phyloP scores from a whole-genome alignment of 2,797 vertebrate species.

The Coregonus suidteri region DNA sequence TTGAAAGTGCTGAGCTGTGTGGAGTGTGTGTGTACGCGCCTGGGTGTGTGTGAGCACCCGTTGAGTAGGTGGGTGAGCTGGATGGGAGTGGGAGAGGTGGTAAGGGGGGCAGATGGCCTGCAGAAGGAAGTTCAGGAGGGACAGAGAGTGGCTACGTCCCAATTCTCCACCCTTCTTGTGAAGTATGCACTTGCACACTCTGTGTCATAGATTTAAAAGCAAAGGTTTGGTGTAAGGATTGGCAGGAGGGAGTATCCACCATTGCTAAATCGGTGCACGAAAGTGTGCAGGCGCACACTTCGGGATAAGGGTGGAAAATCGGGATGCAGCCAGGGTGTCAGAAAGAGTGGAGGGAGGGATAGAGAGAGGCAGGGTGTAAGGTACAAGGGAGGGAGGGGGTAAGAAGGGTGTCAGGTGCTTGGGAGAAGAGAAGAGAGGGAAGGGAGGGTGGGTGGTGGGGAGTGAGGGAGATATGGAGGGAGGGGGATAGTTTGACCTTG shows the following conservation, averaged over 20 bases:
- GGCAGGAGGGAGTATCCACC: background rate
- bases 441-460: background rate
- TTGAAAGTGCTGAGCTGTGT: conserved; percentile 60
- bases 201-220: background rate
- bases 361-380: conserved; percentile 45
- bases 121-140: conserved; percentile 85
- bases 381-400: conserved; percentile 29
- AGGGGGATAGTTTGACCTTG: background rate
- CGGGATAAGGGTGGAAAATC: background rate
- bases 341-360: conserved; percentile 36
- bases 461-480: background rate
- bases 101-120: conserved; percentile 86
- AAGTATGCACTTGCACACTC: background rate
- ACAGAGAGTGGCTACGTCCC: conserved; percentile 34
- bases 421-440: background rate
- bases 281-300: background rate
- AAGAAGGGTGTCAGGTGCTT: conserved; percentile 19
- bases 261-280: background rate
- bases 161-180: background rate
- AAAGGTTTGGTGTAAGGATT: conserved; percentile 37
- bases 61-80: conserved; percentile 84
- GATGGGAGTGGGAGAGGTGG: conserved; percentile 82
- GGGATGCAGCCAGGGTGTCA: background rate
- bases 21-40: background rate
- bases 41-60: conserved; percentile 72